phyloP scores from a whole-genome alignment of 1,140 invertebrate species.

The Saxidomus purpurata region DNA sequence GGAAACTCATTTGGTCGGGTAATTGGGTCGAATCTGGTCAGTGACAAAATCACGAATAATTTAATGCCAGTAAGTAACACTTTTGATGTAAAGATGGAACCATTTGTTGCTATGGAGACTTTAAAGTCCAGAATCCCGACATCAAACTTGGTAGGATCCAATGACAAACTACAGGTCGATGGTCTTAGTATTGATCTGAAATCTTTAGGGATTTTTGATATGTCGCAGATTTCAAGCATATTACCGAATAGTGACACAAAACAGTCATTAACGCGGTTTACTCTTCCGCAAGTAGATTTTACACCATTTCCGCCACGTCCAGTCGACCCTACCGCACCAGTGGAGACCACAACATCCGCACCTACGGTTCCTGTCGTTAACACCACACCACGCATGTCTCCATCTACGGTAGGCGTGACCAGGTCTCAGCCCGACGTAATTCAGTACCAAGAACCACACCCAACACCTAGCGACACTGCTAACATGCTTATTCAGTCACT shows the following conservation, averaged over 20 bases:
- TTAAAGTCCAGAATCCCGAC: not conserved
- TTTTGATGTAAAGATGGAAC: not conserved
- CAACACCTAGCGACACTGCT: not conserved
- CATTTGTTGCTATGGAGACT: not conserved
- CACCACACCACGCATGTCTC: not conserved
- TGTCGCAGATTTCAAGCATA: not conserved
- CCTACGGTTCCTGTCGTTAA: not conserved
- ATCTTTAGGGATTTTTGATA: not conserved
- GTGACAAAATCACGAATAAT: not conserved
- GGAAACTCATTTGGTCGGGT: not conserved
- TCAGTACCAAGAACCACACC: not conserved
- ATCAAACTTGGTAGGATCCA: not conserved
- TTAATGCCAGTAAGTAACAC: not conserved
- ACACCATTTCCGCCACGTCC: not conserved
- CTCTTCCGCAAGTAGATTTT: not conserved
- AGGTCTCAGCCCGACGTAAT: not conserved
- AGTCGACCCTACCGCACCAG: not conserved
- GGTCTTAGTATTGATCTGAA: not conserved
- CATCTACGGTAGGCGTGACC: not conserved
- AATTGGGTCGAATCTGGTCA: not conserved
- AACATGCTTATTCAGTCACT: slow-evolving; percentile 3
- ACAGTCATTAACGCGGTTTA: not conserved
- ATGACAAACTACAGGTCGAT: not conserved
- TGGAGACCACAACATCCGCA: not conserved
- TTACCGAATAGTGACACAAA: not conserved